Percentiles rank a stretch among this genome's conserved stretches.
These are phyloP conservation scores for Psittacula derbiana DNA, from an alignment of 2,797 vertebrate species.

Conservation along the genomic window DNA sequence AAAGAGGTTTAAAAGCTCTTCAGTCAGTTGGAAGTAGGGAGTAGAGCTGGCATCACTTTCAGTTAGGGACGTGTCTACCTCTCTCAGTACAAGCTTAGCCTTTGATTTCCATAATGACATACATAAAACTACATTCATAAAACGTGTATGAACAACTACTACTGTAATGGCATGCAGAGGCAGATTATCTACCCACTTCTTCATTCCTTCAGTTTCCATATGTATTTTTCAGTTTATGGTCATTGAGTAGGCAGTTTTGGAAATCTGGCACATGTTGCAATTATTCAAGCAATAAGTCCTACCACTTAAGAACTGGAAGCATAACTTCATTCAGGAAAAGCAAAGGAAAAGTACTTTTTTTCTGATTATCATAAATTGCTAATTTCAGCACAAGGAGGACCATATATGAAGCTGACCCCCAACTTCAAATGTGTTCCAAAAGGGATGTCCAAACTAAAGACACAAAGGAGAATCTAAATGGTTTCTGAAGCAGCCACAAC, in stretches of 20 bases:
- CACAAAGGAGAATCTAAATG: neutral
- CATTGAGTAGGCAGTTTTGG: neutral
- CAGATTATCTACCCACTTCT: neutral
- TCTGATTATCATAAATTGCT: neutral
- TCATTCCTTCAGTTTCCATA: slow-evolving; percentile 7
- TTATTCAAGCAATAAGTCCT: neutral
- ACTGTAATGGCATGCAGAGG: neutral
- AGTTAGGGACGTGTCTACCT: neutral
- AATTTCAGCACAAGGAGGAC: neutral
- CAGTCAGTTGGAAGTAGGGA: slow-evolving; percentile 20
- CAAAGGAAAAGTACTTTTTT: neutral
- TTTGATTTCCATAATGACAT: slow-evolving; percentile 49
- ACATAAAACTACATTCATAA: slow-evolving; percentile 18
- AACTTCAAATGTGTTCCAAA: neutral
- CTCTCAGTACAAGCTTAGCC: neutral
- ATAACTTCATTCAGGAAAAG: neutral
- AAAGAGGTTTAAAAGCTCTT: slow-evolving; percentile 46
- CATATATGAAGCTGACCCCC: neutral
- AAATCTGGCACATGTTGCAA: neutral
- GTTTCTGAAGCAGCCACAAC: neutral
- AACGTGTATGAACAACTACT: neutral
- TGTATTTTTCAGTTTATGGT: neutral
- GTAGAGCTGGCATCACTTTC: slow-evolving; percentile 1
- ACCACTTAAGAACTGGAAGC: neutral
- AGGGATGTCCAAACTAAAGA: neutral